phyloP scores from a whole-genome alignment of 1,140 invertebrate genomes.

The Copidosoma floridanum region DNA sequence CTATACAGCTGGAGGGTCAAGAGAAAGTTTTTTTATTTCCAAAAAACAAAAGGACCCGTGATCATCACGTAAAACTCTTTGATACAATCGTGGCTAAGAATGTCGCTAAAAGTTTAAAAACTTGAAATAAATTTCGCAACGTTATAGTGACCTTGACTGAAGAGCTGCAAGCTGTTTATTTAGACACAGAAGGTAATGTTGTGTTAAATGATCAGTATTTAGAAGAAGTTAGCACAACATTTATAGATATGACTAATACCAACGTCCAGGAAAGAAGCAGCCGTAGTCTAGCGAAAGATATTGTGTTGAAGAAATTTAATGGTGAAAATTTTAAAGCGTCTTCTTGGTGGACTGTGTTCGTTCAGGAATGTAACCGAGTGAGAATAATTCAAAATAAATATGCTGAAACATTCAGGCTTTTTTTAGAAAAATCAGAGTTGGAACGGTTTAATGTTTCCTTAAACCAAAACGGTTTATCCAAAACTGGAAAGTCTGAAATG shows the following conservation, averaged over 20 bases:
- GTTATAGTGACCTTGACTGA: slow-evolving; percentile 3
- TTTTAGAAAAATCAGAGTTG: slow-evolving; percentile 7
- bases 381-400: slow-evolving; percentile 6
- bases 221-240: too few species aligned
- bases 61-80: slow-evolving; percentile 2
- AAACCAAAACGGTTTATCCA: neutral
- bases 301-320: slow-evolving; percentile 11
- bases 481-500: slow-evolving; percentile 4
- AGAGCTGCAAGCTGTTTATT: slow-evolving; percentile 8
- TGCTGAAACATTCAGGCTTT: too few species aligned
- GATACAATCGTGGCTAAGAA: slow-evolving; percentile 8
- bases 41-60: slow-evolving; percentile 3
- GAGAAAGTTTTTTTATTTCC: slow-evolving; percentile 12
- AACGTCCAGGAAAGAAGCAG: too few species aligned
- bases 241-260: too few species aligned
- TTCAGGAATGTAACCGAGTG: slow-evolving; percentile 5
- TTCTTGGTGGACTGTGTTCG: neutral
- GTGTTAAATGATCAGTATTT: too few species aligned
- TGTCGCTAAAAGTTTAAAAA: too few species aligned
- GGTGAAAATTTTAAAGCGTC: slow-evolving; percentile 10
- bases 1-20: slow-evolving; percentile 6
- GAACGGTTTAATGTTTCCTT: too few species aligned
- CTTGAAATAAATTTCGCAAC: slow-evolving; percentile 13
- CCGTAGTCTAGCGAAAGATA: too few species aligned
- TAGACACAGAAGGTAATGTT: too few species aligned